phyloP scores from a whole-genome alignment of 2,797 vertebrate genomes.

The Masticophis lateralis region DNA sequence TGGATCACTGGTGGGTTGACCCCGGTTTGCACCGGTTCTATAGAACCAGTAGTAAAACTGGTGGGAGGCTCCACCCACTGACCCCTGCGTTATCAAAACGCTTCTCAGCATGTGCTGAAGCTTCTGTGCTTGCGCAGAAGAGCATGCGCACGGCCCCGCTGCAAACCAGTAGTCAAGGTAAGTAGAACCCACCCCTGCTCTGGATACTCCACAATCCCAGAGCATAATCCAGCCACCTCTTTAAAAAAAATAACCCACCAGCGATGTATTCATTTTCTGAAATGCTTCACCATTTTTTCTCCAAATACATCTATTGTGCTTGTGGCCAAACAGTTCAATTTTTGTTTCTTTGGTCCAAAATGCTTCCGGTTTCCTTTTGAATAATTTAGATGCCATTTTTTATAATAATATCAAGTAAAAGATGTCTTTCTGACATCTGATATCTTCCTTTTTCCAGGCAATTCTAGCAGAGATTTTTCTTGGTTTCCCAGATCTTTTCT shows the following conservation, averaged over 20 bases:
- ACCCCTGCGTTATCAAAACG: no score
- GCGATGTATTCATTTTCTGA: background rate
- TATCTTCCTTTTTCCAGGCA: background rate
- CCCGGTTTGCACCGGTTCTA: no score
- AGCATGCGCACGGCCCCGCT: accelerated
- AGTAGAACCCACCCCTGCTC: no score
- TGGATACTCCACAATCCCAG: background rate
- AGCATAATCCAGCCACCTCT: background rate
- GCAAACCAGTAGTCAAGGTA: no score
- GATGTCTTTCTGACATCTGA: background rate
- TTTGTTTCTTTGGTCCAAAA: background rate
- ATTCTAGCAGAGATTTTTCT: background rate
- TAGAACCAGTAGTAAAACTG: no score
- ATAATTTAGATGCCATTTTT: background rate
- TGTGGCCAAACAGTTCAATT: background rate
- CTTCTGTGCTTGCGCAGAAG: no score
- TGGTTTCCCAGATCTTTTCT: background rate
- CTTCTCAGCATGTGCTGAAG: no score
- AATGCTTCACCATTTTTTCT: background rate
- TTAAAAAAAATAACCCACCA: background rate
- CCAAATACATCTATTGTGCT: background rate
- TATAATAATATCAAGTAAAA: background rate
- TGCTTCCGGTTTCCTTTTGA: background rate
- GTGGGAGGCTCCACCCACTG: no score
- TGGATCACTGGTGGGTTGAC: no score